Base-by-base conservation (phyloP, 2,888 invertebrate species). In the Caenorhabditis uteleia region DNA sequence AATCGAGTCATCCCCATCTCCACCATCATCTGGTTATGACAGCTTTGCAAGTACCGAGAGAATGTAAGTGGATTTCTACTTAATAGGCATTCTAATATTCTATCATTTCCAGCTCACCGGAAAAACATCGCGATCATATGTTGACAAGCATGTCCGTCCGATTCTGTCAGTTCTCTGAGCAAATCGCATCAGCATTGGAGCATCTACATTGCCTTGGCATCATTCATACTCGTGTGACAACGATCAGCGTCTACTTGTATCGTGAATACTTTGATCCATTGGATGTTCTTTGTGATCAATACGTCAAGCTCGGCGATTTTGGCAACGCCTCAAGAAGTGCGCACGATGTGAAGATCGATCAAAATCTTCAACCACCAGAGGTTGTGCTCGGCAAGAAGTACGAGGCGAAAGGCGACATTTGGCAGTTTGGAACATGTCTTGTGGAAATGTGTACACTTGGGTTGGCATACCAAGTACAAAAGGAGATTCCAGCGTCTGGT, bases 351-450 rank as follows among this genome's bases (percentile, higher is more conserved):
- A 23, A 53, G 5, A 39, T 64, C 7, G 57, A 64, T 49, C 53
- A 57, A 29, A 57, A 31, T 36, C 29, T 67, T 3, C 51, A 51
- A 25, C 70, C 70, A 3, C 70, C 70, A 8, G 70, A 70, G 38
- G 70, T 70, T 8, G 54, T 57, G 3, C 23, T 61, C 20, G 70
- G 70, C 6, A 68, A 65, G 39, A 45, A 44, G 7, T 65, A 68
- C 38, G 56, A 60, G 27, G 51, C 60, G 31, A 58, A 64, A 18
- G 70, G 70, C 4, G 70, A 70, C 39, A 65, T 70, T 42, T 64
- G 68, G 68, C 68, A 72, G 42, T 57, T 72, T 43, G 71, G 71
- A 46, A 57, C 62, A 0, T 62, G 69, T 23, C 38, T 72, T 18
- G 51, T 54, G 8, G 71, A 72, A 20, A 67, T 72, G 55, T 61